A percentile compares a stretch with the other conserved stretches of the same genome.
phyloP scores from a whole-genome alignment of 2,888 invertebrate species.

The Clivina fossor region DNA sequence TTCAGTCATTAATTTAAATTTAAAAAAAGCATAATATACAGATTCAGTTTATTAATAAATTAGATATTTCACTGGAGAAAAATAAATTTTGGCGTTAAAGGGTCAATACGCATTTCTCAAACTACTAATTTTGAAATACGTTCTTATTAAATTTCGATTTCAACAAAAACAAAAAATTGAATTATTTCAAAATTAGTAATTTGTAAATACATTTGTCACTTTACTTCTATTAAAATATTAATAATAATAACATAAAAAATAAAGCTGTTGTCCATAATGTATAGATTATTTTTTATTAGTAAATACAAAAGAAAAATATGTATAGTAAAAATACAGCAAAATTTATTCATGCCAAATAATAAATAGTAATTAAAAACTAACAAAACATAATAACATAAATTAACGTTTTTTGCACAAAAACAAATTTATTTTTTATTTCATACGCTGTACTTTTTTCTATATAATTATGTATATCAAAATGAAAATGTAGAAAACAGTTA shows the following conservation, averaged over 20 bases:
- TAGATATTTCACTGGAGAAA: too few species aligned
- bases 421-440: slow-evolving; percentile 8
- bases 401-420: slow-evolving; percentile 21
- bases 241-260: neutral
- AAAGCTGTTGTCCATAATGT: slow-evolving; percentile 14
- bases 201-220: neutral
- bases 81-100: too few species aligned
- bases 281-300: slow-evolving; percentile 24
- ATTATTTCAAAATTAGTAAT: neutral
- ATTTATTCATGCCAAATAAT: slow-evolving; percentile 25
- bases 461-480: slow-evolving; percentile 9
- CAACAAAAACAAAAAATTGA: neutral
- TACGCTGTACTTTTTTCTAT: slow-evolving; percentile 15
- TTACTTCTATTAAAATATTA: neutral
- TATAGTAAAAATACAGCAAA: slow-evolving; percentile 24
- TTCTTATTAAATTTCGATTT: neutral
- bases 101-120: too few species aligned
- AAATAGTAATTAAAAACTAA: slow-evolving; percentile 17
- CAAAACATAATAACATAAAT: slow-evolving; percentile 22
- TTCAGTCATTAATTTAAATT: too few species aligned
- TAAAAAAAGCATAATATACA: too few species aligned
- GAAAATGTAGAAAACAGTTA: slow-evolving; percentile 12
- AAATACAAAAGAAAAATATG: slow-evolving; percentile 24
- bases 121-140: too few species aligned
- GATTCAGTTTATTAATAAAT: too few species aligned